Base-by-base conservation (phyloP, 53 echinoderm and acorn worm genomes). In the Stichopus horrens region DNA sequence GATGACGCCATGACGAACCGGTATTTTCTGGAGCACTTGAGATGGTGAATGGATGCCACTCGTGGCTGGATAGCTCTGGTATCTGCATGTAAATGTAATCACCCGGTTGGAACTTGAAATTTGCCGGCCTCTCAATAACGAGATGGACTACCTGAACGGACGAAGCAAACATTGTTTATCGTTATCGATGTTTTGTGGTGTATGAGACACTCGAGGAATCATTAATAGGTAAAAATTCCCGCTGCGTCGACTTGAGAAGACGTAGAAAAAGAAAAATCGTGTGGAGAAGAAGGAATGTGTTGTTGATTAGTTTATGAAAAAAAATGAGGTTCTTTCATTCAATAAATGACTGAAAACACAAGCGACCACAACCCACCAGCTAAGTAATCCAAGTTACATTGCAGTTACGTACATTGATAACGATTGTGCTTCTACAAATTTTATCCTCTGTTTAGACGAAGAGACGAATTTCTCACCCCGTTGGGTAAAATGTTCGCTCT, bases 31-130 rank as follows among this genome's bases (percentile, higher is more conserved):
- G 93, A 53, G 93, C 54, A 79, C 93, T 93, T 59, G 91, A 91
- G 20, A 88, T 89, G 0, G 91, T 91, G 23, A 93, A 91, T 7
- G 93, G 93, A 73, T 93, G 93, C 93, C 93, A 93, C 77, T 93
- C 91, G 67, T 55, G 89, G 14, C 82, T 91, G 4, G 89, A 89
- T 8, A 91, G 37, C 66, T 66, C 82, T 10, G 91, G 93, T 7
- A 93, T 67, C 82, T 89, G 89, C 16, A 93, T 71, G 59, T 74
- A 91, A 54, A 93, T 82, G 83, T 93, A 93, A 80, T 93, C 93
- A 19, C 93, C 93, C 5, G 93, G 89, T 73, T 91, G 74, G 76
- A 91, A 93, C 37, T 83, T 76, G 13, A 93, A 89, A 14, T 77
- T 75, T 21, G 56, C 18, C 11, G 89, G 92, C 57, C 92, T 90